These are phyloP conservation scores for Spatula versicolor DNA, from an alignment of 2,797 vertebrate genomes.

Conservation along the genomic window DNA sequence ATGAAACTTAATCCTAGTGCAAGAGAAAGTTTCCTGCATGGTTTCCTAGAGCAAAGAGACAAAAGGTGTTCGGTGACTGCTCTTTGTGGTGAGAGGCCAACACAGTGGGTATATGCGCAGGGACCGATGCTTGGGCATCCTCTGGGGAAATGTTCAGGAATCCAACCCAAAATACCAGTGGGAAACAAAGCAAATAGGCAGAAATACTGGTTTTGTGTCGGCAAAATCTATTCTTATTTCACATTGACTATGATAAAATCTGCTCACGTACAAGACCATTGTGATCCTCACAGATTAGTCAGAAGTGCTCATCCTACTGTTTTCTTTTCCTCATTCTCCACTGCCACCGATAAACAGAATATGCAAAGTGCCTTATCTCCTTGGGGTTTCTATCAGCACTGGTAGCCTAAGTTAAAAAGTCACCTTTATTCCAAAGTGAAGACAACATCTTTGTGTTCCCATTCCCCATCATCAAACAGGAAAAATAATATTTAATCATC, in stretches of 20 bases:
- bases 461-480: background rate
- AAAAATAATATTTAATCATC: background rate
- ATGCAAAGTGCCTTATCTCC: background rate
- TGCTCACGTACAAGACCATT: accelerated
- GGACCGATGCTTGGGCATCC: background rate
- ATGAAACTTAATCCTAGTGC: background rate
- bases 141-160: background rate
- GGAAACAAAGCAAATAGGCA: accelerated
- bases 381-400: background rate
- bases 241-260: background rate
- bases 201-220: background rate
- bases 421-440: background rate
- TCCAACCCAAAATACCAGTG: accelerated
- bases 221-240: background rate
- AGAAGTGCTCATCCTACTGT: background rate
- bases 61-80: background rate
- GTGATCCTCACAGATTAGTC: constrained; percentile 24
- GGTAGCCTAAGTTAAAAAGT: background rate
- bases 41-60: background rate
- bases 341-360: background rate
- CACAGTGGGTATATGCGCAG: accelerated
- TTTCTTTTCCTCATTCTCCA: constrained; percentile 42
- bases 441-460: background rate
- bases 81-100: accelerated
- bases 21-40: background rate